Conservation (phyloP, 1,140 invertebrate genomes). For the Ridgeia piscesae region DNA sequence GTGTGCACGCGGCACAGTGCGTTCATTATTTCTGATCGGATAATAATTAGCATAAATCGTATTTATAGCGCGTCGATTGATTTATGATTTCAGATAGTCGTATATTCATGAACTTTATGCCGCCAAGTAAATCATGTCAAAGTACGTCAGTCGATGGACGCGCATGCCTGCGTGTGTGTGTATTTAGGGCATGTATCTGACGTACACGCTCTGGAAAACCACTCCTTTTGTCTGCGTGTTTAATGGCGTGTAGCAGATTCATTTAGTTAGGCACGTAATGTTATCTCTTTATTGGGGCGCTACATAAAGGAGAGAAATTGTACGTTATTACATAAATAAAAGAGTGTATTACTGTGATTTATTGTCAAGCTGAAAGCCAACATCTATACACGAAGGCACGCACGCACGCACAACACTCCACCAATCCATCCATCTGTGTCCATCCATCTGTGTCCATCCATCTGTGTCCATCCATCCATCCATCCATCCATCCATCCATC, state of each 20-base stretch:
- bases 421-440: not conserved
- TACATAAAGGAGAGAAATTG: not conserved
- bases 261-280: not conserved
- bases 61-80: not conserved
- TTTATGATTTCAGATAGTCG: not conserved
- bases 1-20: not conserved
- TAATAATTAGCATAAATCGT: constrained; percentile 6
- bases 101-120: not conserved
- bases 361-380: not conserved
- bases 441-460: not conserved
- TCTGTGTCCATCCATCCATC: not conserved
- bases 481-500: not conserved
- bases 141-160: not conserved
- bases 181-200: not conserved
- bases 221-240: not conserved
- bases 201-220: not conserved
- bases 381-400: not conserved
- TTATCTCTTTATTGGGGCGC: not conserved
- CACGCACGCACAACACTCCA: not conserved
- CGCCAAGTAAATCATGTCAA: not conserved
- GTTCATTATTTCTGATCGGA: not conserved
- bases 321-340: not conserved
- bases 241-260: not conserved
- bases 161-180: not conserved
- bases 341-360: not conserved